Evolutionary conservation across 1,140 invertebrate species (phyloP), one percentile per base, ranked within the genome.

Genomic region (Lanistes nyassanus): DNA sequence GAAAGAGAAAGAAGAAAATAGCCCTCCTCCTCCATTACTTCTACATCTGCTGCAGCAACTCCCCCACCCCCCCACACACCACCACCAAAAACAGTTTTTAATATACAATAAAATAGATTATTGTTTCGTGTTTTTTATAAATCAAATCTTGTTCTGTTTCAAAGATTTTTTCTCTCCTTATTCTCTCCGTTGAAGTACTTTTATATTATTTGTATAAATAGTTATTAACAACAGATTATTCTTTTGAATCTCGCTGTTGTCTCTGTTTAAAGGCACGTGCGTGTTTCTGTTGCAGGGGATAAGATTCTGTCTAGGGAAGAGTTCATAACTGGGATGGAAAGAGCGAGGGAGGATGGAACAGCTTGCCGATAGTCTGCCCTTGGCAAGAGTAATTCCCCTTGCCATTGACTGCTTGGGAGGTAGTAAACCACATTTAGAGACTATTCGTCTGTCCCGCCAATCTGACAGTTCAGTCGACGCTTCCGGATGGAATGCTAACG

Each of bases 261-360:
- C 5, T 19, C 0, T 26, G 0, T 39, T 26, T 19, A 29, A 34
- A 19, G 16, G 13, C 13, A 0, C 3, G 3, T 53, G 0, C 4
- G 7, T 53, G 16, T 21, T 69, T 53, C 21, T 39, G 13, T 3
- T 31, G 26, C 67, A 69, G 67, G 47, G 23, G 47, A 69, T n/a
- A 29, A 39, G 23, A 51, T 34, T 7, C 67, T 69, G 6, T 69
- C 67, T n/a, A n/a, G 31, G 47, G 67, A 69, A 55, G 67, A 69
- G 47, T 69, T 69, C 31, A 21, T 31, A 19, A 39, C 67, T 53
- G 67, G 67, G 26, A 53, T 69, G 31, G 47, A n/a, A 26, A 69
- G 51, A 34, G 56, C 56, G 56, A 2, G 56, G 3, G 56, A 60
- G 56, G 56, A 60, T 11, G 56, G 56, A 60, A 60, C 56, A 26